These are phyloP conservation scores for Trichomalopsis sarcophagae DNA, from an alignment of 1,140 invertebrate genomes.

Conservation along the genomic window DNA sequence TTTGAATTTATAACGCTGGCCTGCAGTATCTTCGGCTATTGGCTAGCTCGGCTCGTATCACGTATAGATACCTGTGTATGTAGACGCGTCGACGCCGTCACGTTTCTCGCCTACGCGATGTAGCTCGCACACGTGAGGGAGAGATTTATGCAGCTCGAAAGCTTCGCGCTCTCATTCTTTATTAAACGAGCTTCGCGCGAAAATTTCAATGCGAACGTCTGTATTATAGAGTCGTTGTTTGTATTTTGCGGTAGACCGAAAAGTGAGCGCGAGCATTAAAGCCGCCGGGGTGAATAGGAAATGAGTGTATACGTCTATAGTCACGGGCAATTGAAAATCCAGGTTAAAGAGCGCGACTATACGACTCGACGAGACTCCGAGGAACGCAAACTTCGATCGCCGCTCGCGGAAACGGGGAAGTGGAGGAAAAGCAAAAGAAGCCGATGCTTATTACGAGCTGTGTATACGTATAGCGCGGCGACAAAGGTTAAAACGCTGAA, in stretches of 20 bases:
- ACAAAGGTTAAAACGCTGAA: constrained; percentile 13
- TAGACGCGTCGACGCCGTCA: neutral
- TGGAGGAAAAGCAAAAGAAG: neutral
- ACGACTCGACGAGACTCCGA: no score
- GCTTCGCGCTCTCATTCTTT: neutral
- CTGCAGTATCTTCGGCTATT: constrained; percentile 33
- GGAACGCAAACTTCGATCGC: neutral
- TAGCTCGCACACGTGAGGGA: neutral
- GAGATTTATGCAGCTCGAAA: neutral
- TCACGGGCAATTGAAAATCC: neutral
- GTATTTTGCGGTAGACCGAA: neutral
- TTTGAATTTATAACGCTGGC: constrained; percentile 47
- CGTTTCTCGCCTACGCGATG: neutral
- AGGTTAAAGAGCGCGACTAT: neutral
- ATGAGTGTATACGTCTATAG: neutral
- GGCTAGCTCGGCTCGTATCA: neutral
- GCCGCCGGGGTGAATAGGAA: neutral
- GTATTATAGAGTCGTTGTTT: neutral
- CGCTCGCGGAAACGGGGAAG: neutral
- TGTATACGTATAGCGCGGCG: neutral
- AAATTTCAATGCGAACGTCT: neutral
- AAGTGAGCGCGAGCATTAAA: neutral
- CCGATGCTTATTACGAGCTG: neutral
- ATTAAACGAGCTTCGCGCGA: neutral
- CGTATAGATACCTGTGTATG: neutral